phyloP scores from a whole-genome alignment of 30 jellyfish, hydroid and myxozoan genomes.

The Clytia hemisphaerica region DNA sequence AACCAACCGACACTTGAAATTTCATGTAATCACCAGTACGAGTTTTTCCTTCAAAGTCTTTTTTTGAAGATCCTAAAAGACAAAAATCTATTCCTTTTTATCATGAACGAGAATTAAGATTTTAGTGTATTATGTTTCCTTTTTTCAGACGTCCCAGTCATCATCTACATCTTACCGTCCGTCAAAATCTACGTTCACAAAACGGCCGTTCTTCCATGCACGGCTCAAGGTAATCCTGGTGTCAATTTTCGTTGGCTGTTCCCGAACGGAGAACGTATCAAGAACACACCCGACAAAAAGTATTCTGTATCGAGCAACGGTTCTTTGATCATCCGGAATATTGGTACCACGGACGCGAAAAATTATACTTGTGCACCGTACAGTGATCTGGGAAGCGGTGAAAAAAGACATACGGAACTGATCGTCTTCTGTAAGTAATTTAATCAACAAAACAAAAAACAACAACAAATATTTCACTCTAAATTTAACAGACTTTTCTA shows the following conservation, averaged over 20 bases:
- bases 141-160: conserved; percentile 62
- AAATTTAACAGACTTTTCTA: neutral
- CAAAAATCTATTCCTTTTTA: neutral
- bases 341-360: conserved; percentile 55
- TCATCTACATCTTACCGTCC: conserved; percentile 39
- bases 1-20: no score
- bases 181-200: conserved; percentile 45
- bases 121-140: neutral
- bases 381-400: conserved; percentile 69
- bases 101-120: neutral
- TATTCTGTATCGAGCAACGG: conserved; percentile 64
- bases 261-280: conserved; percentile 19
- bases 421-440: conserved; percentile 51
- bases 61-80: neutral
- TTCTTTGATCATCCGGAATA: conserved; percentile 51
- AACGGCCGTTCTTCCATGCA: conserved; percentile 73
- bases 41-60: neutral
- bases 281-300: conserved; percentile 25
- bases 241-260: conserved; percentile 80
- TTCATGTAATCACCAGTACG: neutral
- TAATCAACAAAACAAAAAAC: no score
- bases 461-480: neutral
- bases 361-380: conserved; percentile 83
- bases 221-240: conserved; percentile 94
- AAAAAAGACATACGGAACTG: conserved; percentile 45